phyloP scores from a whole-genome alignment of 2,113 vertebrate species.

The Todiramphus saurophagus region DNA sequence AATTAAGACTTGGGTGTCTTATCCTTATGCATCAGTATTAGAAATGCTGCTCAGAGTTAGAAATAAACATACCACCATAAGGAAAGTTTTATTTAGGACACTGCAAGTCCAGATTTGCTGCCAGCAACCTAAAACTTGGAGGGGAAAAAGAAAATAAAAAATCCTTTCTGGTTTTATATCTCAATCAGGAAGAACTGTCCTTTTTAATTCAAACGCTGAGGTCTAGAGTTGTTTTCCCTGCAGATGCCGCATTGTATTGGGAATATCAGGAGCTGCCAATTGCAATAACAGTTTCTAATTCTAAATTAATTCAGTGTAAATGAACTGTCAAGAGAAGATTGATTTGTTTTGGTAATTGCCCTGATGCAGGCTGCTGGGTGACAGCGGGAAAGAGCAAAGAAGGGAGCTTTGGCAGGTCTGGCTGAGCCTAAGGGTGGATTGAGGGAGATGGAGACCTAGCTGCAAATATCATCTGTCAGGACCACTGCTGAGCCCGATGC shows the following conservation, averaged over 20 bases:
- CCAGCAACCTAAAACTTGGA: not conserved
- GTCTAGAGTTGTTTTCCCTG: slow-evolving; percentile 68
- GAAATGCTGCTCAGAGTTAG: not conserved
- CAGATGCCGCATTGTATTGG: slow-evolving; percentile 68
- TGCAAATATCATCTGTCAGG: slow-evolving; percentile 76
- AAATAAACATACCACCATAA: not conserved
- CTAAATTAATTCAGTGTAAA: slow-evolving; percentile 96
- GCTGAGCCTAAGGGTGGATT: slow-evolving; percentile 78
- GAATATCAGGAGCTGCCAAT: slow-evolving; percentile 89
- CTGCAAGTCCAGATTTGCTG: not conserved
- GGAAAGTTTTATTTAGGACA: not conserved
- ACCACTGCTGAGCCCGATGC: slow-evolving; percentile 75
- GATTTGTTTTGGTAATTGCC: slow-evolving; percentile 85
- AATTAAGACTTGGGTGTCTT: not conserved
- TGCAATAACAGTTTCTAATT: slow-evolving; percentile 89
- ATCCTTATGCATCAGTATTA: not conserved
- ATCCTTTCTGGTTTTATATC: slow-evolving; percentile 73
- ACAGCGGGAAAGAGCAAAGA: slow-evolving; percentile 82
- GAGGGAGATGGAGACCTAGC: slow-evolving; percentile 56
- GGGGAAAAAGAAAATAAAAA: not conserved
- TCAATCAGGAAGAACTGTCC: slow-evolving; percentile 78
- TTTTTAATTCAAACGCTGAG: slow-evolving; percentile 76
- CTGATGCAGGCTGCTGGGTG: slow-evolving; percentile 82
- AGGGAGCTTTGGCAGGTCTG: slow-evolving; percentile 77
- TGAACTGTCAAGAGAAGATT: slow-evolving; percentile 94